Base-by-base conservation (phyloP, 2,888 invertebrate species). In the Linnaemya vulpina region DNA sequence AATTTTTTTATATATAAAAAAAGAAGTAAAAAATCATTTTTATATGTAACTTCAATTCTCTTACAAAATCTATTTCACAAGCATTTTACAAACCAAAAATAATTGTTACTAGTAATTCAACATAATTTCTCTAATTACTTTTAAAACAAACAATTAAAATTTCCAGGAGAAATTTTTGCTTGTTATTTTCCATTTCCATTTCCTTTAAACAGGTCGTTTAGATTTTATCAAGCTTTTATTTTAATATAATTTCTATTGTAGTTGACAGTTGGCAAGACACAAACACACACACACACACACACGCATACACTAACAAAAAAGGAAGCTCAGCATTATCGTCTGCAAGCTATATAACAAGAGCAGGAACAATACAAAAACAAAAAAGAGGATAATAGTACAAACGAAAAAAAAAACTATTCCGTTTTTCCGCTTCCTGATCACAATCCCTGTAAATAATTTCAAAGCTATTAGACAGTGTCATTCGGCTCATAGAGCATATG, bases 191-290 rank as follows among this genome's bases (percentile, higher is more conserved):
- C 11, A 13, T 40, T 46, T 46, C n/a, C 3, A 30, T 43, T 11
- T 46, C 46, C n/a, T 11, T 11, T 46, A 5, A n/a, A n/a, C 46
- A n/a, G 11, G n/a, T 46, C 8, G 46, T 46, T 46, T 46, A n/a
- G 46, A 46, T 46, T 11, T 46, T 46, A 46, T 46, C 46, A 46
- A 46, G 46, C n/a, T 46, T n/a, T 46, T 46, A 46, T 46, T 46
- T 46, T 46, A 7, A 46, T n/a, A 46, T 46, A n/a, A 15, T 46
- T 46, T 46, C n/a, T 46, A 7, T 11, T n/a, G n/a, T n/a, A 11
- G 10, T 40, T 40, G 40, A 40, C 40, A 40, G 40, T 40, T 40
- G 40, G 13, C 40, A 13, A 40, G 13, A 40, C 2, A 40, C 1
- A 40, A 40, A 11, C 3, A 40, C 3, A 30, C 2, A 30, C 5